Evolutionary conservation across 2,113 vertebrate species (phyloP), one percentile per base, ranked within the genome.

Genomic region (Ochotona curzoniae): DNA sequence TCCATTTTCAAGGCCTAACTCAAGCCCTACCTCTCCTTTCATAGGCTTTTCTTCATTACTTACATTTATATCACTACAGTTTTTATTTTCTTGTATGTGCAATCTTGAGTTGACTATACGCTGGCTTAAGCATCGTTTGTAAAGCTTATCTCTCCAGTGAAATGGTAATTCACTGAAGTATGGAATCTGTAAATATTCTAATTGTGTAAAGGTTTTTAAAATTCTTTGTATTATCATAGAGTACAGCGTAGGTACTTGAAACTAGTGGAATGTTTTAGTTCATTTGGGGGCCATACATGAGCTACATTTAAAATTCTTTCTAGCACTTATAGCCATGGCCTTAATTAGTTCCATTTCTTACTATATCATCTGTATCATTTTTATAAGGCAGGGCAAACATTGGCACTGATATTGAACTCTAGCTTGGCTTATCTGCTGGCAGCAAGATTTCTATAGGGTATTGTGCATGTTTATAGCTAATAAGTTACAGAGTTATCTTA

Each of bases 281-380:
- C 67, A 32, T 95, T 95, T 97, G 87, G 79, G 91, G 88, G 85
- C 95, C 92, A 9, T 85, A 94, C 18, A 94, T 95, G 94, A 97
- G 95, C 98, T 97, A 96, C 89, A 89, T 97, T 97, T 98, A 97
- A 98, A 98, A 97, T 97, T 96, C 94, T 67, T 97, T 96, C 91
- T 94, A 78, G 93, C 60, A 61, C 79, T 44, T 95, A 86, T 96
- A 94, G 92, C 89, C 92, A 82, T 86, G 87, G 74, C 89, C 87
- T 98, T 97, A 98, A 96, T 98, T 98, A 98, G 96, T 98, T 97
- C 95, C 87, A 83, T 91, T 93, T 93, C 86, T 96, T 88, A 94
- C 96, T 92, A 91, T 96, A 96, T 96, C 96, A 95, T 81, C 91
- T 97, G 97, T 94, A 44, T 44, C 4, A 44, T 83, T 98, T 97